Percentiles rank a stretch among this genome's conserved stretches.
Evolutionary conservation across 1,140 invertebrate species (phyloP).

Genomic region (Diorhabda elongata): DNA sequence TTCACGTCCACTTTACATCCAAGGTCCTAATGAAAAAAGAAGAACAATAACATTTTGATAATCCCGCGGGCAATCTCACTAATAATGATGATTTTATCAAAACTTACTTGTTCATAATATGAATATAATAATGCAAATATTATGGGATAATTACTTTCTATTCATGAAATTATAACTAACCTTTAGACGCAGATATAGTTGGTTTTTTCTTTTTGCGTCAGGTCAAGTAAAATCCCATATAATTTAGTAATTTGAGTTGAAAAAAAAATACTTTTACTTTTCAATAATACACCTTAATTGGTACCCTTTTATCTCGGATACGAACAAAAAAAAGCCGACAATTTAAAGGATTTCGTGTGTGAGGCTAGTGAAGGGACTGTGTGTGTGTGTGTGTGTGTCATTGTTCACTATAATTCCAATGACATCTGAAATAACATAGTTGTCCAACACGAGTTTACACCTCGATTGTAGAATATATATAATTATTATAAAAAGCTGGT

Average conservation of each 20-base stretch:
- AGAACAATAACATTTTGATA: too few species aligned
- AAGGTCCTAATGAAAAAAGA: too few species aligned
- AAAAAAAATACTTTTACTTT: background rate
- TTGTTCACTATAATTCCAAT: constrained; percentile 26
- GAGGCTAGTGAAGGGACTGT: background rate
- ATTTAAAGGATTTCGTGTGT: constrained; percentile 7
- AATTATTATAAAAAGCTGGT: constrained; percentile 41
- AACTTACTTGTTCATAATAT: too few species aligned
- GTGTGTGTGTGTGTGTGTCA: constrained; percentile 12
- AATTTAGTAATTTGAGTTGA: background rate
- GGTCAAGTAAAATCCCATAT: background rate
- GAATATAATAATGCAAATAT: too few species aligned
- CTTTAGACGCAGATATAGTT: too few species aligned
- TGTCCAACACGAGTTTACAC: constrained; percentile 25
- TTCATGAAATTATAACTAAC: too few species aligned
- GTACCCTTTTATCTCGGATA: background rate
- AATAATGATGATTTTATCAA: too few species aligned
- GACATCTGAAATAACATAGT: constrained; percentile 34
- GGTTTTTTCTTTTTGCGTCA: too few species aligned
- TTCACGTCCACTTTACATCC: too few species aligned
- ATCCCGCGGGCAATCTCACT: too few species aligned
- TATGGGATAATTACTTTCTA: too few species aligned
- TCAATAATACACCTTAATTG: background rate
- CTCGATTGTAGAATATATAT: constrained; percentile 38
- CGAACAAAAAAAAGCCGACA: constrained; percentile 1